A percentile compares a stretch with the other conserved stretches of the same genome.
Evolutionary conservation across 2,888 invertebrate genomes (phyloP).

Genomic region (Nysson spinosus): DNA sequence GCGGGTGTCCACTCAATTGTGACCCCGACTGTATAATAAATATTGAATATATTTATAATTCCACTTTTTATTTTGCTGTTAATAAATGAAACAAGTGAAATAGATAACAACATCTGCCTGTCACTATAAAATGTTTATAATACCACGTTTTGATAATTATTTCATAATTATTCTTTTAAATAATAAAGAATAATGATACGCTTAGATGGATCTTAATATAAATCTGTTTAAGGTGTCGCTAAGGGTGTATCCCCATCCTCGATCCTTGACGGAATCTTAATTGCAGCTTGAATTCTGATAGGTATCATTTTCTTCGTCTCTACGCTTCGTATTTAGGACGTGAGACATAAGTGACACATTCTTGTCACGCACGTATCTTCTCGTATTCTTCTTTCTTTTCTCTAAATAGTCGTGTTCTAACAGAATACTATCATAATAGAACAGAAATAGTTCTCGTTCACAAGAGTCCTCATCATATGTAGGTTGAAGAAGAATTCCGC

Average conservation of each 20-base stretch:
- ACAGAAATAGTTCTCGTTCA: conserved; percentile 29
- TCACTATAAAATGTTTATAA: too few relatives aligned
- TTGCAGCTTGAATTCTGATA: conserved; percentile 15
- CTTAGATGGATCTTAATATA: background rate
- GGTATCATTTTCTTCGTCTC: conserved; percentile 39
- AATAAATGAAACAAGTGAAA: too few relatives aligned
- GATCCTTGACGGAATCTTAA: background rate
- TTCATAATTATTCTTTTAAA: too few relatives aligned
- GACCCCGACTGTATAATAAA: too few relatives aligned
- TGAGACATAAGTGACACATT: conserved; percentile 41
- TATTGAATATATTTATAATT: too few relatives aligned
- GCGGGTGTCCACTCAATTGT: too few relatives aligned
- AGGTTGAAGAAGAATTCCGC: too few relatives aligned
- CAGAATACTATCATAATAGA: conserved; percentile 16
- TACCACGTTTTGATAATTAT: too few relatives aligned
- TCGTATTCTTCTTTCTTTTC: conserved; percentile 29
- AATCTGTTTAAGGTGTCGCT: background rate
- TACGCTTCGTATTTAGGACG: conserved; percentile 51
- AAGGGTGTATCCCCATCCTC: background rate
- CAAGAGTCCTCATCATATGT: too few relatives aligned
- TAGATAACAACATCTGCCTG: too few relatives aligned
- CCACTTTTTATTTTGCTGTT: too few relatives aligned
- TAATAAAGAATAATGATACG: too few relatives aligned
- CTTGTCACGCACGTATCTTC: conserved; percentile 30
- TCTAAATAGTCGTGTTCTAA: conserved; percentile 18